Evolutionary conservation across 1,140 invertebrate species (phyloP), one percentile per base, ranked within the genome.

Genomic region (Vanessa atalanta): DNA sequence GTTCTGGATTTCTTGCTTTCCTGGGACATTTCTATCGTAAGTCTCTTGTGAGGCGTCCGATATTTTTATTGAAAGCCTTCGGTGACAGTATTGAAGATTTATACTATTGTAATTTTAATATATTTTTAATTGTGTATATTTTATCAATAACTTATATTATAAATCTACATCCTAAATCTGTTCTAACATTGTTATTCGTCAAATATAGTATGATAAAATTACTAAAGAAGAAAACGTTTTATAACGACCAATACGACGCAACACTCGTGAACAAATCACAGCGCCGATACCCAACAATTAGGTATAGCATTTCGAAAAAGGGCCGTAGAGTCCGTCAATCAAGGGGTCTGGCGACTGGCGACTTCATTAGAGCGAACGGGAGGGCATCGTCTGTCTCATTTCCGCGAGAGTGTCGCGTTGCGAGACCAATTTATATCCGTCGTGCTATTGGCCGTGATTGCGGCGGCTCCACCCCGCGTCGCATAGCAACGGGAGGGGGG

Each of bases 341-440:
- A 89, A 83, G 82, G 87, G 87, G 84, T 81, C 81, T 72, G 77
- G 71, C 73, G 84, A 84, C 72, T 78, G 82, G 82, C 87, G 85
- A 87, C 88, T 88, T 89, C 87, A 91, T 91, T 92, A 92, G 84
- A 77, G 80, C 53, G 83, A 93, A 79, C 23, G 88, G 85, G 90
- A 90, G 84, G 85, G 83, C 23, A 47, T 31, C 47, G 82, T 15
- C 61, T 73, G 68, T 88, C 88, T 80, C 85, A 74, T 72, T 90
- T 83, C 50, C 76, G 75, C 90, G 68, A 78, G 80, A 85, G 78
- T 86, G 88, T 90, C 89, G 86, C 88, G 87, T 83, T 83, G 84
- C 79, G 80, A 84, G 88, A 93, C 88, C 93, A 93, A 93, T 93
- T 93, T 93, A 93, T 93, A 93, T 93, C 93, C 93, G 94, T 93